These are phyloP conservation scores for Latrodectus elegans DNA, from an alignment of 2,888 invertebrate genomes.

Conservation along the genomic window DNA sequence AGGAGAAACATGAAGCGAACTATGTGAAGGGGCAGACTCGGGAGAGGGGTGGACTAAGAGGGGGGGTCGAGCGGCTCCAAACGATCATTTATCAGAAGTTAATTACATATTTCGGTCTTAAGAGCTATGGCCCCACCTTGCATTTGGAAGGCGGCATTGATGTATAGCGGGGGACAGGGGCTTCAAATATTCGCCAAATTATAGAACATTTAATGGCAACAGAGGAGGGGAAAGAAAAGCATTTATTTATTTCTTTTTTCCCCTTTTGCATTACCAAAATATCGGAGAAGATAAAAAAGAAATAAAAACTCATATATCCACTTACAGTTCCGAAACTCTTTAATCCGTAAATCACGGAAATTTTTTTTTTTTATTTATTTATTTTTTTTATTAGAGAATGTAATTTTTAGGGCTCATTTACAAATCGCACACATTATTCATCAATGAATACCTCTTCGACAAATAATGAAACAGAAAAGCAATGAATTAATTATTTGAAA, in stretches of 20 bases:
- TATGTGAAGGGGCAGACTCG: conserved; percentile 19
- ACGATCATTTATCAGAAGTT: conserved; percentile 66
- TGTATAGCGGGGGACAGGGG: conserved; percentile 23
- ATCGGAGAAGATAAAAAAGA: not conserved
- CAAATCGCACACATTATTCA: too few relatives aligned
- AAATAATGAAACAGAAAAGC: too few relatives aligned
- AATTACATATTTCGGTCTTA: conserved; percentile 61
- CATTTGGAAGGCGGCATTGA: conserved; percentile 26
- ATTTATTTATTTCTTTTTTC: conserved; percentile 23
- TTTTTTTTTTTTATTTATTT: not conserved
- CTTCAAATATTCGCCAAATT: not conserved
- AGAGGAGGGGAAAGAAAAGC: not conserved
- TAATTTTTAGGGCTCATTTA: too few relatives aligned
- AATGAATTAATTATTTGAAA: too few relatives aligned
- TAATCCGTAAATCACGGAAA: conserved; percentile 15
- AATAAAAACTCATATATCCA: not conserved
- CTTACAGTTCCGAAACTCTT: conserved; percentile 27
- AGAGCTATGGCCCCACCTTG: conserved; percentile 61
- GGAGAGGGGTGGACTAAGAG: conserved; percentile 1
- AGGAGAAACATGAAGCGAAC: conserved; percentile 23
- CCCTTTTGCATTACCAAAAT: not conserved
- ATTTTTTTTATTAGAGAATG: not conserved
- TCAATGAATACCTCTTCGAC: too few relatives aligned
- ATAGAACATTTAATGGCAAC: conserved; percentile 37
- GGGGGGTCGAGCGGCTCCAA: conserved; percentile 33